Base-by-base conservation (phyloP, 2,113 vertebrate genomes). In the Diadophis punctatus region DNA sequence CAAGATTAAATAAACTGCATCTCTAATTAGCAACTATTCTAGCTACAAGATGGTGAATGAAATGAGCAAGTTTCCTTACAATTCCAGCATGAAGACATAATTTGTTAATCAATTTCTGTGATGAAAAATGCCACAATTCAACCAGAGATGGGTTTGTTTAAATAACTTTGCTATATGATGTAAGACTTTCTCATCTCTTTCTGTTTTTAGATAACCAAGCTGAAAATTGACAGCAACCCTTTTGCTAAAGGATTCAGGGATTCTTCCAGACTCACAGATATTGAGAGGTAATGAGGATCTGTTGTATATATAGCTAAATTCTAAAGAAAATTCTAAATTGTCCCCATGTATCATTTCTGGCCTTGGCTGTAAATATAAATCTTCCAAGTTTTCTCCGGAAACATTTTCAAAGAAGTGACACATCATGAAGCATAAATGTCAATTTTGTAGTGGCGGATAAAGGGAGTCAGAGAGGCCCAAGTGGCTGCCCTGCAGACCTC, bases 191-290 rank as follows among this genome's bases (percentile, higher is more conserved):
- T 94, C 74, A 10, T 93, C 30, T 96, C 68, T 93, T 96, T 97
- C 90, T 95, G 94, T 96, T 96, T 94, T 84, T 97, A 99, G 99
- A 99, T 99, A 97, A 99, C 99, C 96, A 99, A 99, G 96, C 96
- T 99, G 98, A 99, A 99, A 98, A 99, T 99, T 94, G 99, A 99
- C 97, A 99, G 99, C 97, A 99, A 99, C 97, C 99, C 99, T 8
- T 99, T 99, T 89, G 99, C 99, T 96, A 99, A 99, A 98, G 99
- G 99, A 95, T 99, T 99, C 98, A 97, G 99, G 96, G 99, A 99
- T 97, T 99, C 99, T 85, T 99, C 99, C 87, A 98, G 99, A 95
- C 98, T 99, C 95, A 99, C 99, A 25, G 99, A 99, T 98, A 99
- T 99, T 58, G 99, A 99, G 98, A 99, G 99, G 99, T 99, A 99